phyloP scores from a whole-genome alignment of 2,888 invertebrate genomes.

The Pandemis heparana region DNA sequence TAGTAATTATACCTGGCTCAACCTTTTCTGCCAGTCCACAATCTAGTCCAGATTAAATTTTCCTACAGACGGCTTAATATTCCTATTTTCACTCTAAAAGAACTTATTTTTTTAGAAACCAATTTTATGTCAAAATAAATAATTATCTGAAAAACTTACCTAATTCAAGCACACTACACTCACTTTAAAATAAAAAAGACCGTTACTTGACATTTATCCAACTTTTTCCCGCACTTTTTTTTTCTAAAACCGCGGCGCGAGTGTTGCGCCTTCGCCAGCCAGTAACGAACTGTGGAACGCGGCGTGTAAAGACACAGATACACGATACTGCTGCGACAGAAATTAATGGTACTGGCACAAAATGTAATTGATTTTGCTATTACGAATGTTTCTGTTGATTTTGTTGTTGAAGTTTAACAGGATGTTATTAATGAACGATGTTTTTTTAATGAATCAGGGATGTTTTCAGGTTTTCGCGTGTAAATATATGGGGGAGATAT shows the following conservation, averaged over 20 bases:
- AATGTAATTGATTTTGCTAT: slow-evolving; percentile 3
- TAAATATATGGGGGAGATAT: too few species aligned
- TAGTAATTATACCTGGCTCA: too few species aligned
- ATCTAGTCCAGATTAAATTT: too few species aligned
- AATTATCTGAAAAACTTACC: background rate
- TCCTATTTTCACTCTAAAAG: too few species aligned
- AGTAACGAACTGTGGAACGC: background rate
- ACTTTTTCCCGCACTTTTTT: slow-evolving; percentile 6
- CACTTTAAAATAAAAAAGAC: background rate
- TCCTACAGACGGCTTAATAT: too few species aligned
- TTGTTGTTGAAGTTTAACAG: background rate
- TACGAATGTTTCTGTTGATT: background rate
- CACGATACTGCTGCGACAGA: background rate
- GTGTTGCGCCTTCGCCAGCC: background rate
- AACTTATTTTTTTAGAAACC: background rate
- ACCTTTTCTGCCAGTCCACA: too few species aligned
- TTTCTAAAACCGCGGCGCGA: background rate
- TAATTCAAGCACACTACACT: background rate
- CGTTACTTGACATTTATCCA: background rate
- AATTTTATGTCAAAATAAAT: background rate
- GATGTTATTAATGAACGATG: background rate
- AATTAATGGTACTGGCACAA: background rate
- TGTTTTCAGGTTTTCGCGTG: too few species aligned
- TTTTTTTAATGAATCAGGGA: too few species aligned
- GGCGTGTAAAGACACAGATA: background rate